phyloP scores from a whole-genome alignment of 2,888 invertebrate genomes.

The Oscheius sp. region DNA sequence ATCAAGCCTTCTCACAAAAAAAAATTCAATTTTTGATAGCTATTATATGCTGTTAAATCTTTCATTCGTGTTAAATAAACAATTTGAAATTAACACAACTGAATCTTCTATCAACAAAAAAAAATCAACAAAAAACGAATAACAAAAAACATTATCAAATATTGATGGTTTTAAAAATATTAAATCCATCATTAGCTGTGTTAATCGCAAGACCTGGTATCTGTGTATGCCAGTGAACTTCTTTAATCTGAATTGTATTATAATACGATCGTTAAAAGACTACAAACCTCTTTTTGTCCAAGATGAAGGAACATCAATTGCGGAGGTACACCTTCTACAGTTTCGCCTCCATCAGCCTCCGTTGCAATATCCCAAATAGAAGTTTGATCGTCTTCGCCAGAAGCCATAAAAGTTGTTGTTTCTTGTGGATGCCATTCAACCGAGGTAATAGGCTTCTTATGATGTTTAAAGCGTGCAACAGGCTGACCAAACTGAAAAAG shows the following conservation, averaged over 20 bases:
- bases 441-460: conserved; percentile 89
- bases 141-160: conserved; percentile 72
- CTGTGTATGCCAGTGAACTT: conserved; percentile 97
- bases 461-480: conserved; percentile 93
- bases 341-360: conserved; percentile 74
- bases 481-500: conserved; percentile 76
- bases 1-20: too few species aligned
- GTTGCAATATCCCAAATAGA: conserved; percentile 95
- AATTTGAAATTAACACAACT: background rate
- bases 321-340: conserved; percentile 81
- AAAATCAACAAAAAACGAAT: background rate
- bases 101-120: background rate
- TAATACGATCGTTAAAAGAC: background rate
- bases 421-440: conserved; percentile 95
- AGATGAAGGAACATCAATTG: conserved; percentile 96
- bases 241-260: conserved; percentile 78
- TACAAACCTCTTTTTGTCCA: conserved; percentile 85
- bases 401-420: conserved; percentile 89
- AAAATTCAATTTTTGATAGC: too few species aligned
- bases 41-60: too few species aligned
- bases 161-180: conserved; percentile 96
- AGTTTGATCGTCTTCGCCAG: conserved; percentile 92
- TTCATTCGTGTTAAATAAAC: background rate
- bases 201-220: conserved; percentile 90
- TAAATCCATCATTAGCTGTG: conserved; percentile 93